phyloP scores from a whole-genome alignment of 2,797 vertebrate species.

The Buphagus erythrorhynchus region DNA sequence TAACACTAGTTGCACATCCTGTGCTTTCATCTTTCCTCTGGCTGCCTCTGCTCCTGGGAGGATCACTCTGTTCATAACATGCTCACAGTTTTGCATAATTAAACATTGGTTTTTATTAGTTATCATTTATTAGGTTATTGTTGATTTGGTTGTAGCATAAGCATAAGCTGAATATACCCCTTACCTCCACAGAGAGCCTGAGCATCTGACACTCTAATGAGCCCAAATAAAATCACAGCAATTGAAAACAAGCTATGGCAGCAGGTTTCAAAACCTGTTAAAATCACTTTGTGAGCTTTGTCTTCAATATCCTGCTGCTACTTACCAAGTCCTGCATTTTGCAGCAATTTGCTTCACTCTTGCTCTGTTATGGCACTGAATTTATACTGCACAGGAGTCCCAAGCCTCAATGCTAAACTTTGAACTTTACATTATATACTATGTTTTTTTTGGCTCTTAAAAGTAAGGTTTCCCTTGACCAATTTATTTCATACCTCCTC shows the following conservation, averaged over 20 bases:
- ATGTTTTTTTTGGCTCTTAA: not conserved
- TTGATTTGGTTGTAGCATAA: not conserved
- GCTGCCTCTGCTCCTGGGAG: not conserved
- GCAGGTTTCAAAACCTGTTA: conserved; percentile 38
- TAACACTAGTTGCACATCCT: not conserved
- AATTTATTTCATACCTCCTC: not conserved
- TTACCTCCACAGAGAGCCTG: not conserved
- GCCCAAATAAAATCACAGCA: conserved; percentile 28
- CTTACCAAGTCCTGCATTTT: not conserved
- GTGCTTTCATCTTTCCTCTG: not conserved
- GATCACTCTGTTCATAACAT: not conserved
- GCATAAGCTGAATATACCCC: not conserved
- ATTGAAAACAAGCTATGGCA: conserved; percentile 24
- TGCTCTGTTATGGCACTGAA: not conserved
- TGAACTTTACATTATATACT: not conserved
- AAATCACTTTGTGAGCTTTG: not conserved
- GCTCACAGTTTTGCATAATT: not conserved
- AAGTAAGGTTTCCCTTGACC: not conserved
- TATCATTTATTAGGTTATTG: conserved; percentile 9
- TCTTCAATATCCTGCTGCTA: conserved; percentile 11
- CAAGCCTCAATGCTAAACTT: not conserved
- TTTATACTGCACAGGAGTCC: not conserved
- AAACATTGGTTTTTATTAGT: not conserved
- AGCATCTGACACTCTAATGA: not conserved
- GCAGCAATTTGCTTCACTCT: conserved; percentile 22